Conservation (phyloP, 2,113 vertebrate species). For the Pachyramphus minor region DNA sequence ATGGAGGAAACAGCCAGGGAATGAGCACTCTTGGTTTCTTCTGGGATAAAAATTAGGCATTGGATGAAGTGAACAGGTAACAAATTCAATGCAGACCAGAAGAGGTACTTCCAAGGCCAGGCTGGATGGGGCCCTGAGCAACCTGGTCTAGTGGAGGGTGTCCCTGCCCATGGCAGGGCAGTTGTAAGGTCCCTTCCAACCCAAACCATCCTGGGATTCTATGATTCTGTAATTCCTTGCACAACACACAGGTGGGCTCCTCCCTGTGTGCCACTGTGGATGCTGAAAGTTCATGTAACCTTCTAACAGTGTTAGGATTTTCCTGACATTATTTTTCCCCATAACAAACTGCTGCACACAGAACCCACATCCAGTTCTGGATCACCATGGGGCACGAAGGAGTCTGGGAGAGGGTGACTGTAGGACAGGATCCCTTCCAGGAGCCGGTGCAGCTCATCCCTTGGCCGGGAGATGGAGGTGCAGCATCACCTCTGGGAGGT, state of each 20-base stretch:
- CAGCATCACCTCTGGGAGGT: background rate
- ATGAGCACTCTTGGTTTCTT: background rate
- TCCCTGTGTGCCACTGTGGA: background rate
- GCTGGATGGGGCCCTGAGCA: background rate
- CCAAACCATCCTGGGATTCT: background rate
- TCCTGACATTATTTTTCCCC: background rate
- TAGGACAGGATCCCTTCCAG: background rate
- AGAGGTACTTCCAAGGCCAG: background rate
- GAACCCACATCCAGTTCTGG: background rate
- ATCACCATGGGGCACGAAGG: background rate
- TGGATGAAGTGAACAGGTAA: background rate
- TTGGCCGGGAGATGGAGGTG: slow-evolving; percentile 15
- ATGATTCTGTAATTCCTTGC: background rate
- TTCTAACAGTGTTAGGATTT: background rate
- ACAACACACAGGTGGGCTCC: background rate
- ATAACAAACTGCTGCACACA: background rate
- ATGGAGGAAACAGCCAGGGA: background rate
- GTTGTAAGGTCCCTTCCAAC: background rate
- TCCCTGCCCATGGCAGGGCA: background rate
- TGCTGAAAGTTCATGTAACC: background rate
- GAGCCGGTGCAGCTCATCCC: background rate
- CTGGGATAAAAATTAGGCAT: background rate
- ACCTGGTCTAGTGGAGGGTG: background rate
- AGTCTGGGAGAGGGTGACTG: background rate
- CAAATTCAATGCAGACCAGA: background rate